Evolutionary conservation across 2,888 invertebrate species (phyloP).

Genomic region (Stomorhina lunata): DNA sequence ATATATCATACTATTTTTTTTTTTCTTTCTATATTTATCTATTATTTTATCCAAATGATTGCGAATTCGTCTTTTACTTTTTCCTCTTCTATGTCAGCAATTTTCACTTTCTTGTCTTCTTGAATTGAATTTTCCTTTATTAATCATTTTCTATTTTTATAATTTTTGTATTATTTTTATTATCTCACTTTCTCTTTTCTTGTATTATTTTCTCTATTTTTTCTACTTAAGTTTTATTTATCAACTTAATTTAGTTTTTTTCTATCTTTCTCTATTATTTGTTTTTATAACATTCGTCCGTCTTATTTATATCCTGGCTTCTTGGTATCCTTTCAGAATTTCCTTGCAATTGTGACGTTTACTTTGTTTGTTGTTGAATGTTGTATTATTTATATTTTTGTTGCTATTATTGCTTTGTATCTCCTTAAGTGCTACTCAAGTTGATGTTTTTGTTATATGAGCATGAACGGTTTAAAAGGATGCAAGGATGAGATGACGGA

Average conservation of each 20-base stretch:
- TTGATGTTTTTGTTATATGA: not conserved
- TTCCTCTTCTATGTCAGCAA: not conserved
- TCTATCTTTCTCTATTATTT: not conserved
- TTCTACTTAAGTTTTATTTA: not conserved
- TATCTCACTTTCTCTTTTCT: constrained; percentile 8
- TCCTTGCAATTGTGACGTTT: constrained; percentile 28
- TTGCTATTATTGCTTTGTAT: constrained; percentile 7
- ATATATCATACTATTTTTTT: constrained; percentile 7
- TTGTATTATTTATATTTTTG: too few species aligned
- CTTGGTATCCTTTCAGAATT: not conserved
- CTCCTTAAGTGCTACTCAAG: constrained; percentile 1
- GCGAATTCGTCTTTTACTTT: not conserved
- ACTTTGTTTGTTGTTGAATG: constrained; percentile 31
- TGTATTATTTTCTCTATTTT: not conserved
- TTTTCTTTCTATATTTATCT: constrained; percentile 17
- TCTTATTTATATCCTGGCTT: not conserved
- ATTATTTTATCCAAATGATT: not conserved
- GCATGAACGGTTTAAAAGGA: not conserved
- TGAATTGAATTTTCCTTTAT: not conserved
- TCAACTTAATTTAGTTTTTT: constrained; percentile 4
- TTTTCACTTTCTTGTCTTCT: not conserved
- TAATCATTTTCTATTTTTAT: constrained; percentile 9
- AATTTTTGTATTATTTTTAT: not conserved
- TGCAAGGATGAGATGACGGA: too few species aligned
- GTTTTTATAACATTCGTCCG: not conserved